These are phyloP conservation scores for Mesocentrotus franciscanus DNA, from an alignment of 53 echinoderm and acorn worm species.

Conservation along the genomic window DNA sequence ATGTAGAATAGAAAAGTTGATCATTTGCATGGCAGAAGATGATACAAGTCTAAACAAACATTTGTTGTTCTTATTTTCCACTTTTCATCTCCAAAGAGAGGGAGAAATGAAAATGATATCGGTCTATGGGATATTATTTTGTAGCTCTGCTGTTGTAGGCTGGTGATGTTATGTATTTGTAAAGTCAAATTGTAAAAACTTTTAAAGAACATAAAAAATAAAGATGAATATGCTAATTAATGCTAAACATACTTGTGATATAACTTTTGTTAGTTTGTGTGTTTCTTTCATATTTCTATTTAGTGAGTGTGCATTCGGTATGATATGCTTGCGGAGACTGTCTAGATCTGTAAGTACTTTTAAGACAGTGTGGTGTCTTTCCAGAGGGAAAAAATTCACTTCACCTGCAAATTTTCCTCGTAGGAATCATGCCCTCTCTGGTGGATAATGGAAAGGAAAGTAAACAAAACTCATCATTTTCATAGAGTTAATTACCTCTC, in stretches of 20 bases:
- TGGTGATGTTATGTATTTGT: constrained; percentile 64
- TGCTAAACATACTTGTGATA: not conserved
- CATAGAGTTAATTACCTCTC: no score
- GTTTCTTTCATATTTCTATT: not conserved
- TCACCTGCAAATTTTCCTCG: no score
- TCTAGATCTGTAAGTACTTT: no score
- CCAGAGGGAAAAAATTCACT: no score
- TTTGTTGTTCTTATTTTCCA: constrained; percentile 16
- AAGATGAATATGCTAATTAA: constrained; percentile 57
- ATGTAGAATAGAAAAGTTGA: constrained; percentile 10
- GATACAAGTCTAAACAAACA: not conserved
- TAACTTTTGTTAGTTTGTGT: not conserved
- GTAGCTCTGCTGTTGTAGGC: constrained; percentile 59
- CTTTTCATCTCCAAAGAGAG: not conserved
- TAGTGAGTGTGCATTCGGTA: not conserved
- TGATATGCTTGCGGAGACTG: not conserved
- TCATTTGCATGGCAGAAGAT: constrained; percentile 21
- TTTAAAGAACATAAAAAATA: constrained; percentile 30
- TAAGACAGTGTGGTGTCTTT: no score
- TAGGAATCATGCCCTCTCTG: no score
- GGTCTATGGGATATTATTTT: constrained; percentile 67
- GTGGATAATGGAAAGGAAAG: no score
- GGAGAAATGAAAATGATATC: not conserved
- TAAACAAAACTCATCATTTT: no score
- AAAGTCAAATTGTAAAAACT: constrained; percentile 54